phyloP scores from a whole-genome alignment of 2,113 vertebrate genomes.

The Proteles cristata region DNA sequence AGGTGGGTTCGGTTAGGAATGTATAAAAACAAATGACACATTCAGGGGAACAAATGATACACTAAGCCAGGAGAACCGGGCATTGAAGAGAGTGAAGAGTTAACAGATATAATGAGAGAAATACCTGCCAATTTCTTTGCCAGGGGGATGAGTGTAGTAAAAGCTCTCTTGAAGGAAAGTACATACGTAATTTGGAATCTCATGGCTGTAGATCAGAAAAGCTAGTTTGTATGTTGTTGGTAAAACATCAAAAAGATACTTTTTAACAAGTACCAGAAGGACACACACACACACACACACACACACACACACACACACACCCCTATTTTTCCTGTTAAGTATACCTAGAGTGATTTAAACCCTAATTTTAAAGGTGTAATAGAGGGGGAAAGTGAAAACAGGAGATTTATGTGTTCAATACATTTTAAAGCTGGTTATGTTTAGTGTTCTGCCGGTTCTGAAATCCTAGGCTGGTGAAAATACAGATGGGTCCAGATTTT shows the following conservation, averaged over 20 bases:
- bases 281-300: neutral
- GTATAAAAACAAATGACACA: neutral
- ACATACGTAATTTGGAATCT: neutral
- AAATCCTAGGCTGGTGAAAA: conserved; percentile 34
- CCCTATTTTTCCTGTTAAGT: neutral
- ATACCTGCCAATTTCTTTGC: neutral
- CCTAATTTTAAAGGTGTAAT: neutral
- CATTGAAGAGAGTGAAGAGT: neutral
- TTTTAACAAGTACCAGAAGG: neutral
- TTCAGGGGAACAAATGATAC: neutral
- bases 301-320: neutral
- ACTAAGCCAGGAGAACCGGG: neutral
- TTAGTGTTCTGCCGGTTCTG: conserved; percentile 24
- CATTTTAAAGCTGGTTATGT: neutral
- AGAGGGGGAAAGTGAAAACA: neutral
- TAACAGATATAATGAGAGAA: neutral
- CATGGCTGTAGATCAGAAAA: neutral
- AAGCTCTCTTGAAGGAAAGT: conserved; percentile 7
- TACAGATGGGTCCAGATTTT: conserved; percentile 24
- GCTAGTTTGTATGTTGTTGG: neutral
- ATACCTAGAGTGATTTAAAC: neutral
- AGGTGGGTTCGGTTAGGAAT: neutral
- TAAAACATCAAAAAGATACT: neutral
- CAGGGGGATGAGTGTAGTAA: neutral
- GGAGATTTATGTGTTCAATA: neutral